Percentiles rank a stretch among this genome's conserved stretches.
phyloP scores from a whole-genome alignment of 2,797 vertebrate species.

The Fistularia commersonii region DNA sequence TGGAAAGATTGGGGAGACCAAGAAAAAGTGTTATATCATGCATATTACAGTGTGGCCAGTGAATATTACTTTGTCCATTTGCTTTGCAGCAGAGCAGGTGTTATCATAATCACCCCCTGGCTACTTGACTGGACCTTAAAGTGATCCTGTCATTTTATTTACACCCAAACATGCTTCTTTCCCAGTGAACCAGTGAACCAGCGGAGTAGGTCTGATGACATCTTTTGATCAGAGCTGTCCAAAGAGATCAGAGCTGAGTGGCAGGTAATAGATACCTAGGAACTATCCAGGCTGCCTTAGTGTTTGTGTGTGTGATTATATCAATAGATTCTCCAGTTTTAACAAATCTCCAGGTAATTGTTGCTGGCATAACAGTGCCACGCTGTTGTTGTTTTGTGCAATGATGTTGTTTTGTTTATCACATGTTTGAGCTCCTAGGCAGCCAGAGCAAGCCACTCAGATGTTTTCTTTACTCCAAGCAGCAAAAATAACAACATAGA shows the following conservation, averaged over 20 bases:
- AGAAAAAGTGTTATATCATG: constrained; percentile 58
- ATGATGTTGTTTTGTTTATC: constrained; percentile 26
- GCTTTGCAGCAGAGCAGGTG: constrained; percentile 86
- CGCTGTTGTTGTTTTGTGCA: constrained; percentile 1
- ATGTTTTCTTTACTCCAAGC: too few relatives aligned
- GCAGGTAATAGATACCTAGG: constrained; percentile 97
- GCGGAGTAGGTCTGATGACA: constrained; percentile 94
- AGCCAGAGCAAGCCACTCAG: constrained; percentile 61
- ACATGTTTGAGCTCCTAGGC: constrained; percentile 65
- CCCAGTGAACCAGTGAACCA: constrained; percentile 54
- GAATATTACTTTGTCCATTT: constrained; percentile 84
- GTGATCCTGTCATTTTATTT: constrained; percentile 99
- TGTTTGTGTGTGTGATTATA: constrained; percentile 30
- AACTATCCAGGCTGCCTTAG: constrained; percentile 74
- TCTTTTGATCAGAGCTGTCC: constrained; percentile 99
- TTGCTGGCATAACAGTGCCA: constrained; percentile 83
- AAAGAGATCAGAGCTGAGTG: constrained; percentile 99
- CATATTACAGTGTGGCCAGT: constrained; percentile 71
- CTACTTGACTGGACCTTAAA: constrained; percentile 99
- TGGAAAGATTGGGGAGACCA: constrained; percentile 17
- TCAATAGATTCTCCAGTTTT: constrained; percentile 69
- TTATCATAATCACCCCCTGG: constrained; percentile 99
- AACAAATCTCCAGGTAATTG: constrained; percentile 80
- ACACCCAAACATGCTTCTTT: constrained; percentile 72
- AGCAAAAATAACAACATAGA: too few relatives aligned